These are phyloP conservation scores for Anniella stebbinsi DNA, from an alignment of 2,797 vertebrate genomes.

Conservation along the genomic window DNA sequence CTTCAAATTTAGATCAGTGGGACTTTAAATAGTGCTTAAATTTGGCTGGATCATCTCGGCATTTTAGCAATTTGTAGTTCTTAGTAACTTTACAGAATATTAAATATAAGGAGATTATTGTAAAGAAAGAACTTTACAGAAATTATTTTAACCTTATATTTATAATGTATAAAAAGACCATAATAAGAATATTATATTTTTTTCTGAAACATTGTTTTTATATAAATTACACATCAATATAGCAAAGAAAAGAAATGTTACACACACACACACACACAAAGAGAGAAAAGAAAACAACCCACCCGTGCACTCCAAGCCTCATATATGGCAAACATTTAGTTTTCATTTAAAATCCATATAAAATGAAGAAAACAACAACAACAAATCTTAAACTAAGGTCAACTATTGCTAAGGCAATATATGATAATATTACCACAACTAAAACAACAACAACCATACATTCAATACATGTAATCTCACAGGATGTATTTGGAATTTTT, in stretches of 20 bases:
- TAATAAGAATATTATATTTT: neutral
- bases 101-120: no score
- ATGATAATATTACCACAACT: neutral
- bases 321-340: neutral
- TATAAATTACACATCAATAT: neutral
- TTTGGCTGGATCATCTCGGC: neutral
- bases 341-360: neutral
- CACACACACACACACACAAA: neutral
- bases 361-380: neutral
- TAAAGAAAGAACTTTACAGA: neutral
- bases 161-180: neutral
- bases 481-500: neutral
- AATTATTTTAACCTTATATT: neutral
- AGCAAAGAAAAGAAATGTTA: neutral
- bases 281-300: neutral
- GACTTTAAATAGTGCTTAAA: neutral
- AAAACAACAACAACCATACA: neutral
- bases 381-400: neutral
- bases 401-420: neutral
- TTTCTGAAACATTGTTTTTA: neutral
- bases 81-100: no score
- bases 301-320: neutral
- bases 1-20: neutral
- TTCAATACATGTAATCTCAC: neutral
- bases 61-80: neutral